These are phyloP conservation scores for Pyrocoelia pectoralis DNA, from an alignment of 2,888 invertebrate genomes.

Conservation along the genomic window DNA sequence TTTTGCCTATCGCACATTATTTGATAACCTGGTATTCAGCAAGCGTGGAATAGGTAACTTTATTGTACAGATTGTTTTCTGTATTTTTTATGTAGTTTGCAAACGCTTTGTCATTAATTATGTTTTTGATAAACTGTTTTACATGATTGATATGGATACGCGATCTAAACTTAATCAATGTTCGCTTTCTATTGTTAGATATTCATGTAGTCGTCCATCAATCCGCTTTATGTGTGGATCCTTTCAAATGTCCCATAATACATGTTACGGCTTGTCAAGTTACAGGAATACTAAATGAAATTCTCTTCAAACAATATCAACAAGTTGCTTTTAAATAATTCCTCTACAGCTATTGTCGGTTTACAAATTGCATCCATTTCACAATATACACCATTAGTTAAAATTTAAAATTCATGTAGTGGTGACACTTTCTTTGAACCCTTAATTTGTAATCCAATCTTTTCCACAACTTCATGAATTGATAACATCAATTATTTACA, in stretches of 20 bases:
- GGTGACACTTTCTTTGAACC: no score
- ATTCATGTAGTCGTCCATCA: conserved; percentile 18
- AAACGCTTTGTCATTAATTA: conserved; percentile 20
- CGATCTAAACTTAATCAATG: conserved; percentile 12
- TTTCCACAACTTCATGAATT: no score
- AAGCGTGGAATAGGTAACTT: conserved; percentile 31
- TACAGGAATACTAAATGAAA: conserved; percentile 12
- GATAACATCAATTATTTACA: no score
- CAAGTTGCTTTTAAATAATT: not conserved
- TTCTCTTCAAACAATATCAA: not conserved
- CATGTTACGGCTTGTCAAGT: conserved; percentile 27
- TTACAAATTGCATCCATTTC: no score
- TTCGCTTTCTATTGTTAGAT: conserved; percentile 6
- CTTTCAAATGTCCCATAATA: conserved; percentile 22
- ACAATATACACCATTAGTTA: no score
- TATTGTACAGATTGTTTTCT: conserved; percentile 25
- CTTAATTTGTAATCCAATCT: no score
- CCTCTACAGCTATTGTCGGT: not conserved
- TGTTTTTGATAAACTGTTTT: not conserved
- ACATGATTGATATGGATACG: conserved; percentile 4
- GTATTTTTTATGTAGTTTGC: not conserved
- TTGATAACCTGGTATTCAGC: conserved; percentile 30
- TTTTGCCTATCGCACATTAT: conserved; percentile 25
- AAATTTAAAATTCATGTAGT: no score
- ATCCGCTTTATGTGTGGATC: conserved; percentile 23